Base-by-base conservation (phyloP, 2,113 vertebrate genomes). In the Pagrus major region DNA sequence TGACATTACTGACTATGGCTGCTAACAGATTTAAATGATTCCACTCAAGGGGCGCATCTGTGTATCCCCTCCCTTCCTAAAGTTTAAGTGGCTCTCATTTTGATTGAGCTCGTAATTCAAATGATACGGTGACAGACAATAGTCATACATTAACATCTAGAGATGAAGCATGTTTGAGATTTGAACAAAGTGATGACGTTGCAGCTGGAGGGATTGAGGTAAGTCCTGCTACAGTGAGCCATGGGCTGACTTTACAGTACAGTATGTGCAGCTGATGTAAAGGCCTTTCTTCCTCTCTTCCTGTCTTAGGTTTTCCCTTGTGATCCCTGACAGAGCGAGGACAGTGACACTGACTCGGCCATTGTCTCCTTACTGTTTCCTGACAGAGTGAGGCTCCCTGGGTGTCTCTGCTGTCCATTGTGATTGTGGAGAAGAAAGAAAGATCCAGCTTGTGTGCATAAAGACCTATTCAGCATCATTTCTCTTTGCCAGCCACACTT, bases 351-450 rank as follows among this genome's bases (percentile, higher is more conserved):
- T 83, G 86, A 86, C 86, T 80, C 23, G 18, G 49, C 80, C 83
- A 84, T 90, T 93, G 90, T 91, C 70, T 80, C 68, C 58, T 58
- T 44, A 25, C 77, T 42, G 31, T 80, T 79, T 86, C 85, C 60
- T 69, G 71, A 55, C 76, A 65, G 61, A 76, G 85, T 11, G 61
- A 61, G 47, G 56, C 80, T 82, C 49, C 67, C 76, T 1, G 39
- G 35, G 44, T 64, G 73, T 29, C 66, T 78, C 41, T 23, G 76
- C 74, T 41, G 75, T 81, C 76, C 65, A 69, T 83, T 89, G 91
- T 90, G 69, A 84, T 66, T 29, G 60, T 21, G 49, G 35, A 89
- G 65, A 75, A 82, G 66, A 88, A 71, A 85, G 67, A 80, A 79
- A 88, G 54, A 63, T 84, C 76, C 80, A 84, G 75, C 44, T 72